Base-by-base conservation (phyloP, 2,888 invertebrate genomes). In the Hirtodrosophila cameraria region DNA sequence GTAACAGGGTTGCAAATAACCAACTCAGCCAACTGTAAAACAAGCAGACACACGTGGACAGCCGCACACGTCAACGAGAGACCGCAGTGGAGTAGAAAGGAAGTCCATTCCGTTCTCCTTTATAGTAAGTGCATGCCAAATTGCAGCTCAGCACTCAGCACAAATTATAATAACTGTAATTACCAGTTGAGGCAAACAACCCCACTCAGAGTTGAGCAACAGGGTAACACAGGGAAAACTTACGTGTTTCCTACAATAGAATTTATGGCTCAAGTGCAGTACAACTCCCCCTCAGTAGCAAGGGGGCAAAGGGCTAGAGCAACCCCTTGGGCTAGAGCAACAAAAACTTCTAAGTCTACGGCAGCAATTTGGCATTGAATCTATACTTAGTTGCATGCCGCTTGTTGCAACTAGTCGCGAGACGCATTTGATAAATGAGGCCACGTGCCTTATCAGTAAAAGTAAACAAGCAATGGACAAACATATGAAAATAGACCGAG, bases 361-460 rank as follows among this genome's bases (percentile, higher is more conserved):
- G 36, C 55, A 49, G 45, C 61, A 62, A 55, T 63, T 69, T 59
- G 64, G 69, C 63, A 64, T 69, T 16, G 57, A 43, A 78, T 65
- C 62, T 66, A 54, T 52, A 69, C 23, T 53, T 73, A 76, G 77
- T 83, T 83, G 84, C 84, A 77, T 80, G 83, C 65, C 57, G 66
- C 72, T 71, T 65, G 71, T 63, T 73, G 75, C 74, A 76, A 75
- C 80, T 75, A 73, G 77, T 72, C 59, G 76, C 72, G 60, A 20
- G 59, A 33, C 60, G 77, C 74, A 63, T 54, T 82, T 88, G 87
- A 88, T 86, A 89, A 89, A 88, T 87, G 89, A 87, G 86, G 89
- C 85, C 88, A 89, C 88, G 89, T 89, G 89, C 83, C 88, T 88
- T 88, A 89, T 89, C 89, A 73, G 65, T 62, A 41, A 63, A 58